Evolutionary conservation across 2,113 vertebrate species (phyloP).

Genomic region (Erythrocercus mccallii): DNA sequence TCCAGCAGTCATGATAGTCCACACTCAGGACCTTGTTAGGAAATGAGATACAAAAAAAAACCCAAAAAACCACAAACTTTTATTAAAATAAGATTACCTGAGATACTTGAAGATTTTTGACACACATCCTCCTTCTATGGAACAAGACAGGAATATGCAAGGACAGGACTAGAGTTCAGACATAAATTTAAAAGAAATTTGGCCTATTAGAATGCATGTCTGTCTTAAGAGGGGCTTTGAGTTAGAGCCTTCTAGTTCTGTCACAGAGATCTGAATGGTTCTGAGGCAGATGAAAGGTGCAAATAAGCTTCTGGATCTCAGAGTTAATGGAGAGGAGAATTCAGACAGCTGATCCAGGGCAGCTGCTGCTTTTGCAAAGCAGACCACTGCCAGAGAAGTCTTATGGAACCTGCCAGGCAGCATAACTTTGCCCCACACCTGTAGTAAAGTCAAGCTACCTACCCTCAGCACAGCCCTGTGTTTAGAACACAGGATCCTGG

Average conservation of each 20-base stretch:
- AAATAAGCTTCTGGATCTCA: not conserved
- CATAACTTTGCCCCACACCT: not conserved
- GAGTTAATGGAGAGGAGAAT: not conserved
- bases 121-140: not conserved
- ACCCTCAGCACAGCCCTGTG: not conserved
- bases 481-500: not conserved
- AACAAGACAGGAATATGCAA: not conserved
- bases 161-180: not conserved
- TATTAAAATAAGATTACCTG: not conserved
- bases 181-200: not conserved
- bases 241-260: not conserved
- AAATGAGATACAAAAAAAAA: not conserved
- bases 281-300: not conserved
- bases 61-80: too few species aligned
- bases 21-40: not conserved
- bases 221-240: not conserved
- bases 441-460: not conserved
- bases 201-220: not conserved
- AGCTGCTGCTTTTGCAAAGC: not conserved
- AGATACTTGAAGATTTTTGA: not conserved
- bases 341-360: not conserved
- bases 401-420: not conserved
- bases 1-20: not conserved
- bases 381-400: not conserved
- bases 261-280: not conserved